Conservation (phyloP, 2,113 vertebrate species). For the Thamnophis sirtalis region DNA sequence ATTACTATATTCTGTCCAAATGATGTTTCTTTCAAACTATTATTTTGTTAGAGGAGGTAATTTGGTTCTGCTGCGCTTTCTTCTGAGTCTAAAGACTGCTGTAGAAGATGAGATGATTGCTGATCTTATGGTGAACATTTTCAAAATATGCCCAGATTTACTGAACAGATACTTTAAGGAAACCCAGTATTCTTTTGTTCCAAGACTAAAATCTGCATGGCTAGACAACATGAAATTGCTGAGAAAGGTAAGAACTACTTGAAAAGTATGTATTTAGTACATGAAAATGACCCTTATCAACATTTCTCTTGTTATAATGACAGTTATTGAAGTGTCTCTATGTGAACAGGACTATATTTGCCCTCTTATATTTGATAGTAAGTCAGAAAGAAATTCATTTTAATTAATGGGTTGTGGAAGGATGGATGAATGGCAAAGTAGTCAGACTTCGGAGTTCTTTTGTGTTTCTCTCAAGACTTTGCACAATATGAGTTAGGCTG, state of each 20-base stretch:
- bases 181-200: slow-evolving; percentile 81
- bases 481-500: not conserved
- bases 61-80: slow-evolving; percentile 86
- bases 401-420: not conserved
- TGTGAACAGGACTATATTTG: not conserved
- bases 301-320: not conserved
- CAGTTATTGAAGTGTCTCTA: not conserved
- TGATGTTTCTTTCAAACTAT: not conserved
- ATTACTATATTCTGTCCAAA: rapidly evolving
- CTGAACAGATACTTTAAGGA: slow-evolving; percentile 89
- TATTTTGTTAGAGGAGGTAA: slow-evolving; percentile 81
- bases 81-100: slow-evolving; percentile 84
- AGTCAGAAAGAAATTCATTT: not conserved
- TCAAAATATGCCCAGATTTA: slow-evolving; percentile 85
- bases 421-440: not conserved
- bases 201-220: slow-evolving; percentile 81
- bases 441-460: not conserved
- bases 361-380: not conserved
- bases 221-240: slow-evolving; percentile 85
- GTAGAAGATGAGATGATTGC: slow-evolving; percentile 83
- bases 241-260: slow-evolving; percentile 75
- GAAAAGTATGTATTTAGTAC: not conserved
- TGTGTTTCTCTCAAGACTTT: not conserved
- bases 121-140: slow-evolving; percentile 80
- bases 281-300: not conserved